phyloP scores from a whole-genome alignment of 2,888 invertebrate genomes.

The Sesamia inferens region DNA sequence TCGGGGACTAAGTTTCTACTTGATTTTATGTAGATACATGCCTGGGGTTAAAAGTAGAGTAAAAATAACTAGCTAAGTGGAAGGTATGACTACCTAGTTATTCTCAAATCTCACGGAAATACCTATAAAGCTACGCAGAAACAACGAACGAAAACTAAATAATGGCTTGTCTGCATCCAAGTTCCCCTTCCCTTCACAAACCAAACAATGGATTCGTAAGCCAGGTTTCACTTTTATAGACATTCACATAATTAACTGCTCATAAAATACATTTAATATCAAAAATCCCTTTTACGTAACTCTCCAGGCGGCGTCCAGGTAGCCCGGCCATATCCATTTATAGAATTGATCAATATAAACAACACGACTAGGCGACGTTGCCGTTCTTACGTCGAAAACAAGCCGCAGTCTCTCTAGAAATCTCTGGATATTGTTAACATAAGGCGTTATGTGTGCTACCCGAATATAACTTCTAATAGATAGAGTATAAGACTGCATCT shows the following conservation, averaged over 20 bases:
- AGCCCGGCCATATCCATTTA: slow-evolving; percentile 70
- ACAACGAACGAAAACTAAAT: neutral
- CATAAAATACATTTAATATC: slow-evolving; percentile 22
- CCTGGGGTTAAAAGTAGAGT: too few species aligned
- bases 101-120: neutral
- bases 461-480: slow-evolving; percentile 37
- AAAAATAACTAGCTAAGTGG: too few species aligned
- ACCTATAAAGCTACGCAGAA: neutral
- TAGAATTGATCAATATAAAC: slow-evolving; percentile 81
- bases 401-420: slow-evolving; percentile 55
- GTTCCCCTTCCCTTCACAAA: neutral
- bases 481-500: slow-evolving; percentile 34
- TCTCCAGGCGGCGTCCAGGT: slow-evolving; percentile 66
- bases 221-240: slow-evolving; percentile 16
- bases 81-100: too few species aligned
- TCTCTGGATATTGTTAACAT: slow-evolving; percentile 14
- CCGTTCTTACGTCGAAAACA: slow-evolving; percentile 78
- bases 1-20: too few species aligned
- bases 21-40: too few species aligned
- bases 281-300: slow-evolving; percentile 42
- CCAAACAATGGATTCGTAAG: slow-evolving; percentile 29
- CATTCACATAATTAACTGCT: neutral
- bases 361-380: slow-evolving; percentile 74
- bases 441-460: slow-evolving; percentile 34
- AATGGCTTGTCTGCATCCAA: neutral